Evolutionary conservation across 2,113 vertebrate species (phyloP).

Genomic region (Notothenia rossii): DNA sequence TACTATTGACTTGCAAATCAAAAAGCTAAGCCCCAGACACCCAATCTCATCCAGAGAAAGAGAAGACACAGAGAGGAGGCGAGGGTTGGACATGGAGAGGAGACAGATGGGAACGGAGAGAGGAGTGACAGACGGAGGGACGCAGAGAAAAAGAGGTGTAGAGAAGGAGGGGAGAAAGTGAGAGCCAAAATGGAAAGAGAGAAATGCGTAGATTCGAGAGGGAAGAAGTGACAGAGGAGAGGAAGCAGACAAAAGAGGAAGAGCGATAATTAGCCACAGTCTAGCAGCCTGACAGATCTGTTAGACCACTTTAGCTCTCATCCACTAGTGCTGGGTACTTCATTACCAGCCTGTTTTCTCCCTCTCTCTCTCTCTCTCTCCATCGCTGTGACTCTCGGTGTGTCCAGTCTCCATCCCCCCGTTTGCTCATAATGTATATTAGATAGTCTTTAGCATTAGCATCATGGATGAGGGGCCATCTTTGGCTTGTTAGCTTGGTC

Average conservation of each 20-base stretch:
- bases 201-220: constrained; percentile 40
- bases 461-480: constrained; percentile 46
- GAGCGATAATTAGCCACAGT: constrained; percentile 80
- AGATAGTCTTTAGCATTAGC: constrained; percentile 52
- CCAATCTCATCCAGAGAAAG: constrained; percentile 54
- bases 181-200: constrained; percentile 19
- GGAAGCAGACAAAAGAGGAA: constrained; percentile 69
- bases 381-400: background rate
- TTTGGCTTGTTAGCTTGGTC: constrained; percentile 40
- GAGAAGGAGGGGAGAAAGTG: constrained; percentile 4
- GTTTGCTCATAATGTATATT: constrained; percentile 47
- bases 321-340: constrained; percentile 70
- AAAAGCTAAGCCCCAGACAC: constrained; percentile 66
- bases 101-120: constrained; percentile 68
- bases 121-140: constrained; percentile 67
- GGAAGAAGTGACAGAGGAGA: constrained; percentile 61
- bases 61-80: constrained; percentile 25
- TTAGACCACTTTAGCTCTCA: constrained; percentile 77
- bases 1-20: constrained; percentile 79
- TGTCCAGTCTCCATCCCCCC: constrained; percentile 12
- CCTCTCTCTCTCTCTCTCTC: constrained; percentile 33
- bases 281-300: constrained; percentile 79
- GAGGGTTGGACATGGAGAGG: constrained; percentile 44
- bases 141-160: constrained; percentile 19
- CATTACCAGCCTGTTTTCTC: constrained; percentile 69